Evolutionary conservation across 2,797 vertebrate species (phyloP), one percentile per base, ranked within the genome.

Genomic region (Tokudaia tokunoshimensis): DNA sequence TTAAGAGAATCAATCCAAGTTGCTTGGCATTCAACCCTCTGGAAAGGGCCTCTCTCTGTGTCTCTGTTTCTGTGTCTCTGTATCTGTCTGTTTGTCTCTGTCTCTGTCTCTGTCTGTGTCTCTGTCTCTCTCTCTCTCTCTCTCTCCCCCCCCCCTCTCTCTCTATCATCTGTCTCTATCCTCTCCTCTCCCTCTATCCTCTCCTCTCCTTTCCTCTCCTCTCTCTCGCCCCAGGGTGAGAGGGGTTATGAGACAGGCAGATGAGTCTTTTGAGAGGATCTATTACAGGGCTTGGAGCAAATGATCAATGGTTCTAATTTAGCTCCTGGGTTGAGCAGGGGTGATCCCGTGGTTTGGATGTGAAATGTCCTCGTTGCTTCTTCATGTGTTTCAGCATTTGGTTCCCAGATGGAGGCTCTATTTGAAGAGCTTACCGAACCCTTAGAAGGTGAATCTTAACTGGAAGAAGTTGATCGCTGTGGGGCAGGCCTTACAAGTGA

Each of bases 51-150:
- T 82, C 22, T 59, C n/a, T 82, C 20, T 82, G 22, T 50, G 10
- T 26, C 13, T 26, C 12, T 12, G 41, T 41, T 41, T 41, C 41
- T 41, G 41, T 52, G 52, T 52, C 7, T 41, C 74, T 22, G 19
- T 34, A 0, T 37, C n/a, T 72, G 34, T 19, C 70, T 41, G 8
- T 41, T 9, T 26, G 2, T 75, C 20, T 75, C 41, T 72, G 20
- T 24, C 11, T 57, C 4, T 57, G 0, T 57, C 55, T 41, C 20
- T 22, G 1, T 24, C 29, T 34, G 6, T 3, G 6, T 14, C 20
- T 20, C 3, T 17, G 29, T 34, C 4, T 34, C 8, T 24, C 1
- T 19, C 57, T 10, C 14, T 15, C n/a, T 8, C 9, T 1, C 12
- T 50, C 24, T 29, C 41, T 2, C 22, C 11, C 29, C 8, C 1